Conservation (phyloP, 2,797 vertebrate genomes). For the Chromis chromis region DNA sequence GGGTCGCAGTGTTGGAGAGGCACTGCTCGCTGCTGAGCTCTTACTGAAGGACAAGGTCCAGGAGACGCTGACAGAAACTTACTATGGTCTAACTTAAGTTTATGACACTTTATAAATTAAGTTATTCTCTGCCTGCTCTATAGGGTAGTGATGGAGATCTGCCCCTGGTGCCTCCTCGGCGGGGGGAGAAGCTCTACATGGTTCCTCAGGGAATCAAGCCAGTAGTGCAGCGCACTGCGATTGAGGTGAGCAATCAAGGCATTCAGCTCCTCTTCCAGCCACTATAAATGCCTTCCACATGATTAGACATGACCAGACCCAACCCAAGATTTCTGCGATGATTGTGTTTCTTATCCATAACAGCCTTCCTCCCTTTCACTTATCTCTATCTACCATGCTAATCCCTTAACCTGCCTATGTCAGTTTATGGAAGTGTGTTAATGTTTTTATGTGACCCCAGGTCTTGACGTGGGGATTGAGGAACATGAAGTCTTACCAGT, state of each 20-base stretch:
- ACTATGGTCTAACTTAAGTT: not conserved
- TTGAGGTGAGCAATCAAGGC: slow-evolving; percentile 69
- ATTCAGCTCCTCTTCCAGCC: not conserved
- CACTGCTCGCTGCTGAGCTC: slow-evolving; percentile 93
- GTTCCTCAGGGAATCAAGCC: slow-evolving; percentile 95
- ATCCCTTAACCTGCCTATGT: not conserved
- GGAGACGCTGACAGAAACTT: not conserved
- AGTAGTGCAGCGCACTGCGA: slow-evolving; percentile 92
- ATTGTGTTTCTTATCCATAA: not conserved
- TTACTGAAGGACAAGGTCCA: slow-evolving; percentile 91
- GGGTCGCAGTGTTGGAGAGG: slow-evolving; percentile 87
- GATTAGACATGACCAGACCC: slow-evolving; percentile 51
- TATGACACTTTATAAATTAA: not conserved
- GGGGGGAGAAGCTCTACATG: slow-evolving; percentile 92
- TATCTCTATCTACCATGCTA: not conserved
- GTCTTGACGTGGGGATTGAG: slow-evolving; percentile 97
- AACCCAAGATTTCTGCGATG: slow-evolving; percentile 21
- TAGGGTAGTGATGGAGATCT: slow-evolving; percentile 75
- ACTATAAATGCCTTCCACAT: slow-evolving; percentile 13
- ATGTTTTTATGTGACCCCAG: slow-evolving; percentile 73
- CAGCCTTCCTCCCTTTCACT: not conserved
- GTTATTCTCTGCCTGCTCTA: slow-evolving; percentile 9
- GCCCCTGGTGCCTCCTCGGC: slow-evolving; percentile 90
- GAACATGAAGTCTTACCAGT: slow-evolving; percentile 97
- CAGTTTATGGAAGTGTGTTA: not conserved